These are phyloP conservation scores for Rostratula benghalensis DNA, from an alignment of 2,113 vertebrate species.

Conservation along the genomic window DNA sequence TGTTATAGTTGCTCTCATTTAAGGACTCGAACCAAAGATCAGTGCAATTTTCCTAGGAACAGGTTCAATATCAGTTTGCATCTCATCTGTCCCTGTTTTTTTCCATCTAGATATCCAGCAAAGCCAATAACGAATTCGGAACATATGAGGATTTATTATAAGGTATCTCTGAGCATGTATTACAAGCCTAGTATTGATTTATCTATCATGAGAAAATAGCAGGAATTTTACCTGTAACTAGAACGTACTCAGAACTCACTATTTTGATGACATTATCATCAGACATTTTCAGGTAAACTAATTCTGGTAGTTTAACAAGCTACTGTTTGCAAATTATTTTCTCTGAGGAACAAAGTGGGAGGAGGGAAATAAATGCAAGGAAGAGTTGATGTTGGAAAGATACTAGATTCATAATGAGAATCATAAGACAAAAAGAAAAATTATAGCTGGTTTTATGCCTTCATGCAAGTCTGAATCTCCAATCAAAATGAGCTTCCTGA, in stretches of 20 bases:
- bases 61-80: fast-evolving
- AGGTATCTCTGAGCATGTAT: background rate
- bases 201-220: background rate
- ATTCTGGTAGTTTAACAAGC: background rate
- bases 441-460: background rate
- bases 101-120: background rate
- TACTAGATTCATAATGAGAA: background rate
- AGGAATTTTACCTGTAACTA: background rate
- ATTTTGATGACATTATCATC: background rate
- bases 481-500: slow-evolving; percentile 26
- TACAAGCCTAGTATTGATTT: background rate
- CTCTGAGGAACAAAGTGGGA: background rate
- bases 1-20: background rate
- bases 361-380: background rate
- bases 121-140: background rate
- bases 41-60: background rate
- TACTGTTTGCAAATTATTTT: background rate
- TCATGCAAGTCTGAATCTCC: background rate
- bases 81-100: background rate
- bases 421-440: background rate
- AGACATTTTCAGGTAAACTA: slow-evolving; percentile 17
- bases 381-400: background rate
- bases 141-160: background rate
- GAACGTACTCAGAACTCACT: fast-evolving
- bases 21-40: background rate